These are phyloP conservation scores for Acrocephalus arundinaceus DNA, from an alignment of 2,113 vertebrate genomes.

Conservation along the genomic window DNA sequence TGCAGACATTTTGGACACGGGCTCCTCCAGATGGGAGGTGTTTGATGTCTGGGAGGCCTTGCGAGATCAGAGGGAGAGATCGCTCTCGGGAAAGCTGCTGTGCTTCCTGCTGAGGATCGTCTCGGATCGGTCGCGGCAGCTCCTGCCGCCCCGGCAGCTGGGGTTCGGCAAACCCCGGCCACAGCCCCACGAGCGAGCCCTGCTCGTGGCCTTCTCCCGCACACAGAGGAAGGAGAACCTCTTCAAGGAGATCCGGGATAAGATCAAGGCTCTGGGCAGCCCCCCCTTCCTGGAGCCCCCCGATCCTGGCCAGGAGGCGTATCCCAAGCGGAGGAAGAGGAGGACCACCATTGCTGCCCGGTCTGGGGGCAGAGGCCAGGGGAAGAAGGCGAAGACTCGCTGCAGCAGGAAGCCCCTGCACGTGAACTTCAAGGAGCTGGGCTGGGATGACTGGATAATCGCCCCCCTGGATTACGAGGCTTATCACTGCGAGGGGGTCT, in stretches of 20 bases:
- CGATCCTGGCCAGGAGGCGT: not conserved
- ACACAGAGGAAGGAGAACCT: slow-evolving; percentile 78
- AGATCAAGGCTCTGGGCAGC: slow-evolving; percentile 74
- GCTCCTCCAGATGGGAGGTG: slow-evolving; percentile 78
- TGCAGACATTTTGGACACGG: slow-evolving; percentile 54
- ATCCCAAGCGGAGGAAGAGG: slow-evolving; percentile 67
- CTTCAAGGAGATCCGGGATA: slow-evolving; percentile 84
- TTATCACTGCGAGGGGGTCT: slow-evolving; percentile 85
- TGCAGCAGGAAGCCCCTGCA: slow-evolving; percentile 85
- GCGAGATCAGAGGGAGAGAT: slow-evolving; percentile 32
- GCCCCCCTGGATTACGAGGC: slow-evolving; percentile 89
- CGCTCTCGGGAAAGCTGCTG: slow-evolving; percentile 15
- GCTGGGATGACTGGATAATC: slow-evolving; percentile 93
- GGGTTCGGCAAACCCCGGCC: slow-evolving; percentile 69
- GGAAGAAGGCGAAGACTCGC: slow-evolving; percentile 77
- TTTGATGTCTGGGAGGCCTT: slow-evolving; percentile 81
- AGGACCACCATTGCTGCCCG: slow-evolving; percentile 56
- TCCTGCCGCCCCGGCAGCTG: slow-evolving; percentile 60
- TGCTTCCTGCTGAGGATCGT: slow-evolving; percentile 77
- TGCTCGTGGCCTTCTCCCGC: slow-evolving; percentile 82
- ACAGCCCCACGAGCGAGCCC: slow-evolving; percentile 74
- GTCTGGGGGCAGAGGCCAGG: slow-evolving; percentile 66
- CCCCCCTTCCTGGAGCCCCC: slow-evolving; percentile 34
- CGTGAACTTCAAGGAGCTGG: slow-evolving; percentile 88
- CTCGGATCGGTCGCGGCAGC: slow-evolving; percentile 57